phyloP scores from a whole-genome alignment of 2,888 invertebrate species.

The Thecophora atra region DNA sequence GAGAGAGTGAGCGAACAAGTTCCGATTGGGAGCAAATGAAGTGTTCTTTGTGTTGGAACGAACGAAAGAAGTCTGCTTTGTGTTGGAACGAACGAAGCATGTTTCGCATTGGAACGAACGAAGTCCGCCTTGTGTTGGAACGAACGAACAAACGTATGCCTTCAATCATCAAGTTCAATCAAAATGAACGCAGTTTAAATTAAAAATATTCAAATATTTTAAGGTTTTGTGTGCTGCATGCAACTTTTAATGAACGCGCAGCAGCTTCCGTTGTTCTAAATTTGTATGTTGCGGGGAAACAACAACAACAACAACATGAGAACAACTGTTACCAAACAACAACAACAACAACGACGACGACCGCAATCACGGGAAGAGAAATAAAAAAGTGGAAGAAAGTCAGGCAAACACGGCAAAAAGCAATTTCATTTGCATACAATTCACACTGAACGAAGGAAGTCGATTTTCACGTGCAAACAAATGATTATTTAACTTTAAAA shows the following conservation, averaged over 20 bases:
- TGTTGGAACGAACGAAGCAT: no score
- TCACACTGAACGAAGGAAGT: background rate
- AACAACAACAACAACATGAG: background rate
- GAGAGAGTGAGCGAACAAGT: no score
- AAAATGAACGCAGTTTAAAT: no score
- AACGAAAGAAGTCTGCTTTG: no score
- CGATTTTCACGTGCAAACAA: background rate
- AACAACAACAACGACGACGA: background rate
- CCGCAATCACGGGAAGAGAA: background rate
- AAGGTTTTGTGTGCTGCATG: background rate
- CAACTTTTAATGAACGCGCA: background rate
- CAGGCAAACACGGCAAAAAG: background rate
- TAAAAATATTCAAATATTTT: no score
- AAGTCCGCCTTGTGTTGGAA: no score
- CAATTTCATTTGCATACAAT: background rate
- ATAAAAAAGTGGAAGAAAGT: background rate
- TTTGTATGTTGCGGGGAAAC: background rate
- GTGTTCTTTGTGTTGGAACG: no score
- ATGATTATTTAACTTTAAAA: background rate
- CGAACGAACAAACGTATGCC: no score
- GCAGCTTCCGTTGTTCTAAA: background rate
- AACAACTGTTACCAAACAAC: no score
- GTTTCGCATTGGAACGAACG: no score
- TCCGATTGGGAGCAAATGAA: no score
- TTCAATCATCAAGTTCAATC: no score